Conservation (phyloP, 2,888 invertebrate species). For the Mythimna ferrago region DNA sequence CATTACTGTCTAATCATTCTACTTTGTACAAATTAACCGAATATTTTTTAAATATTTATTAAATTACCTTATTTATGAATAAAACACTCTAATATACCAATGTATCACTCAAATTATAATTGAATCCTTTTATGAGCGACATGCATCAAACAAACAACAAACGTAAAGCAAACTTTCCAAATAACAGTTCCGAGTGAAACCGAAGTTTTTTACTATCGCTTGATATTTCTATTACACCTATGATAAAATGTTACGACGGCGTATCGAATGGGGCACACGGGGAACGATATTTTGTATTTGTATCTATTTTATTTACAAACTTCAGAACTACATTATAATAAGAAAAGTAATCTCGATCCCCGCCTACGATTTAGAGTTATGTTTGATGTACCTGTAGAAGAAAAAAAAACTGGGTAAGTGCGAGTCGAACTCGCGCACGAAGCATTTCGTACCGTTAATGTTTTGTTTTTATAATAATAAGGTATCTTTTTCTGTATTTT, state of each 20-base stretch:
- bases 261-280: conserved; percentile 71
- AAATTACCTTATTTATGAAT: conserved; percentile 21
- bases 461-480: too few relatives aligned
- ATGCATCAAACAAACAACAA: conserved; percentile 81
- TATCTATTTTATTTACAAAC: conserved; percentile 88
- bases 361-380: conserved; percentile 25
- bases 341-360: conserved; percentile 77
- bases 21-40: too few relatives aligned
- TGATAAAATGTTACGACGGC: conserved; percentile 87
- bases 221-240: conserved; percentile 88
- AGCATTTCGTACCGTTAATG: too few relatives aligned
- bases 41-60: too few relatives aligned
- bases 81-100: conserved; percentile 34
- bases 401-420: too few relatives aligned
- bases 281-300: conserved; percentile 85
- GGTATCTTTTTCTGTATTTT: too few relatives aligned
- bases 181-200: conserved; percentile 74
- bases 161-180: conserved; percentile 79
- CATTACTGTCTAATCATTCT: too few relatives aligned
- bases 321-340: conserved; percentile 82
- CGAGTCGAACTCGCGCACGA: too few relatives aligned
- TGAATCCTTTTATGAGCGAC: conserved; percentile 68
- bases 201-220: conserved; percentile 86
- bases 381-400: neutral
- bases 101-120: conserved; percentile 59